Percentiles rank a stretch among this genome's conserved stretches.
Conservation (phyloP, 1,140 invertebrate species). For the Heterodera schachtii region DNA sequence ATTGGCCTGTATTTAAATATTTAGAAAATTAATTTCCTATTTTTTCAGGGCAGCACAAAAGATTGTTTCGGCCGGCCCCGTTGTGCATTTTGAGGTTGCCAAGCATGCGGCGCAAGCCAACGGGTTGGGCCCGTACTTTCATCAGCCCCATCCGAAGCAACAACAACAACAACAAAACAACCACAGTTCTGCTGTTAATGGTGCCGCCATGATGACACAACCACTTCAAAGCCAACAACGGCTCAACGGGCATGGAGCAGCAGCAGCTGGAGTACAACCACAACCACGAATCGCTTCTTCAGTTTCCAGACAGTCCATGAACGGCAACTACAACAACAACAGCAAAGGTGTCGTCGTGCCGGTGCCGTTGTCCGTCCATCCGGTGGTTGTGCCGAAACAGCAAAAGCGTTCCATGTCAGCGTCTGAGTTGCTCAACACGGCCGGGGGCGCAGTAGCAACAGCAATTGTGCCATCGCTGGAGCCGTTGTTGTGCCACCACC, state of each 20-base stretch:
- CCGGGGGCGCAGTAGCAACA: not conserved
- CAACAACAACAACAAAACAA: not conserved
- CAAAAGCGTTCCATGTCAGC: slow-evolving; percentile 38
- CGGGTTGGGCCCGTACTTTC: slow-evolving; percentile 72
- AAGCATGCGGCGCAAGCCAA: slow-evolving; percentile 96
- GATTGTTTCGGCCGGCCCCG: slow-evolving; percentile 86
- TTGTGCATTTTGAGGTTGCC: slow-evolving; percentile 90
- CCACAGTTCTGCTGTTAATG: not conserved
- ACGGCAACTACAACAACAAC: not conserved
- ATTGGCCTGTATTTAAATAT: too few relatives aligned
- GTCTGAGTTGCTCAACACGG: slow-evolving; percentile 35
- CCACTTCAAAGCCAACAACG: not conserved
- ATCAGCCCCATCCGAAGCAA: not conserved
- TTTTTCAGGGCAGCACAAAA: slow-evolving; percentile 84
- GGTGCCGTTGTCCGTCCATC: slow-evolving; percentile 4
- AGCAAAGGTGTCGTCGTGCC: not conserved
- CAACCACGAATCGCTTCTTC: slow-evolving; percentile 3
- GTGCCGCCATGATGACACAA: not conserved
- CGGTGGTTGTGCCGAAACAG: not conserved
- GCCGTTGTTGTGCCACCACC: not conserved
- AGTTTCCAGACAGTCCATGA: not conserved
- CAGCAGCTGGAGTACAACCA: not conserved
- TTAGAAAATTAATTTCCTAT: not conserved
- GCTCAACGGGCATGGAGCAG: slow-evolving; percentile 13
- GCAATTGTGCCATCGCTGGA: not conserved